Base-by-base conservation (phyloP, 2,113 vertebrate species). In the Oreotragus oreotragus region DNA sequence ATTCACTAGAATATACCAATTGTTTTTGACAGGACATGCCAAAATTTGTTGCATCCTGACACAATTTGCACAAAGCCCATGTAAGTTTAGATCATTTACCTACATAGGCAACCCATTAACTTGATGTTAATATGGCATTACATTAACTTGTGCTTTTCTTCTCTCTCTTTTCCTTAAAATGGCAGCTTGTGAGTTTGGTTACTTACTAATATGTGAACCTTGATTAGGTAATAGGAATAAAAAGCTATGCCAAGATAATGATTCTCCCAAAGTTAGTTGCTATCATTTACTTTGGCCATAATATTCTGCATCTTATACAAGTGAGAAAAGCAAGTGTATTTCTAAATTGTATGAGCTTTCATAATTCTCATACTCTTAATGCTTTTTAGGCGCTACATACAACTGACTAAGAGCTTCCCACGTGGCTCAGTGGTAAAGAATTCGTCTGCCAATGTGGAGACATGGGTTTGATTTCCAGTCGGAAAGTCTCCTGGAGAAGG, bases 151-250 rank as follows among this genome's bases (percentile, higher is more conserved):
- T 27, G n/a, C 27, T 51, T 64, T 23, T 92, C 6, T 28, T 39
- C 8, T 81, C 94, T 93, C n/a, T 79, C 13, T 94, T 85, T 70
- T 85, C 83, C 81, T 94, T 91, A 80, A 83, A 87, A 49, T 39
- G 51, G 12, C n/a, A 92, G 25, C 57, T 81, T 85, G 15, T 80
- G 23, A 62, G 53, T 81, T 83, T 27, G n/a, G 85, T 88, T 73
- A 47, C 21, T 60, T 70, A 51, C 36, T 88, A 47, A 43, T 60
- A 39, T 58, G 14, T 43, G 25, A 84, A 51, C 10, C 53, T 62
- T 94, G 73, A 36, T 84, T 53, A 81, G 60, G n/a, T 57, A 45
- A 79, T 36, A 73, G 23, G 6, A 84, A 76, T 66, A 19, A n/a
- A 90, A 91, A 93, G 62, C 25, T 58, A 83, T 47, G 23, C 45